Base-by-base conservation (phyloP, 37 sponge, comb jelly and placozoan species). In the Spongilla lacustris region DNA sequence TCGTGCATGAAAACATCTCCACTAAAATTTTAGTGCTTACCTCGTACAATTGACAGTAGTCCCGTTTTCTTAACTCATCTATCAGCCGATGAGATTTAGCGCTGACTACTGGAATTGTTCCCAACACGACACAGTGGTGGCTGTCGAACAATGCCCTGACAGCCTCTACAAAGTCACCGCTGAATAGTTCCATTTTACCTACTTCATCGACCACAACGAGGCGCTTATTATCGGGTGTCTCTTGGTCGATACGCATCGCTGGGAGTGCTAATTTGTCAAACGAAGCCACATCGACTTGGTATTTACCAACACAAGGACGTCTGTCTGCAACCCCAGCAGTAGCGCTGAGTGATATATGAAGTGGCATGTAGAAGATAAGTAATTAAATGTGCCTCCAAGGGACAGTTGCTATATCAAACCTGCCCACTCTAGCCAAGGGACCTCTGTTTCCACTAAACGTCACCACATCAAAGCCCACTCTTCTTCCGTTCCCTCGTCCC, bases 391-490 rank as follows among this genome's bases (percentile, higher is more conserved):
- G 3, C 23, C 27, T 74, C 6, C 33, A 74, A 69, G 27, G 10
- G 6, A 3, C 71, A 11, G 27, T 21, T 37, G 13, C 27, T 28
- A 27, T 25, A 35, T 13, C 76, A 66, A 19, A 72, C 73, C 68
- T 38, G 36, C n/a, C 26, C 25, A 91, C 74, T 87, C 92, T 83
- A 27, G 92, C 92, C n/a, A 91, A 78, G 25, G 78, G 74, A 33
- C 69, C 80, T 74, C 92, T 83, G 68, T 87, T 34, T 24, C 88
- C 92, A 68, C 79, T 71, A 36, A 91, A 36, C 29, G 79, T 84
- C 21, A 91, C 92, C 78, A 87, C 92, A 87, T 91, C 92, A 91
- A 91, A 91, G 32, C 92, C 92, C 26, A 86, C 34, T 41, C 88
- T 83, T 8, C 70, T 48, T 12, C 86, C 86, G 67, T 81, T 48